Base-by-base conservation (phyloP, 2,888 invertebrate species). In the Crocallis elinguaria region DNA sequence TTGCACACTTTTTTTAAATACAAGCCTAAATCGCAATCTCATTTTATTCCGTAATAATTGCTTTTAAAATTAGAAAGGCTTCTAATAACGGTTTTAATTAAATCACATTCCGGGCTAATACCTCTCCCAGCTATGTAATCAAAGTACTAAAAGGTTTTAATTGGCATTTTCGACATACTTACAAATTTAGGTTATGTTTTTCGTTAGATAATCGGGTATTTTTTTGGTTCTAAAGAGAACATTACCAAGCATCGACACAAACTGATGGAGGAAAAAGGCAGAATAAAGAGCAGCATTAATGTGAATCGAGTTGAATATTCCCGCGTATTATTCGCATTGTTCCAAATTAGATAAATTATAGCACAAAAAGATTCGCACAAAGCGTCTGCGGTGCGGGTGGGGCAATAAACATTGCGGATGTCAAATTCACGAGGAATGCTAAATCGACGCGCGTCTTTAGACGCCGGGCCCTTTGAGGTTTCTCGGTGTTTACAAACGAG, bases 321-420 rank as follows among this genome's bases (percentile, higher is more conserved):
- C 66, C 69, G 64, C 73, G 66, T 62, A 73, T 75, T 79, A 83
- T 80, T 77, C 73, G 71, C 82, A 82, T 86, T 86, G 84, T 86
- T 80, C 82, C 77, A 80, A 86, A 86, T 86, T 83, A 84, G 82
- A 86, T 86, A 86, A 86, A 86, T 87, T 87, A 84, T 79, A 76
- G 79, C 79, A 80, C 80, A 81, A 82, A 86, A 84, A 84, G 78
- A 77, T 76, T 76, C 72, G 61, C 71, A 82, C 81, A 84, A 86
- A 82, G 74, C 79, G 72, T 71, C 73, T 75, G 57, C 66, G 71
- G 71, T 74, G 73, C 72, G 75, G 78, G 73, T 70, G 52, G 73
- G 79, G 75, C 77, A 83, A 87, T 86, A 87, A 84, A 86, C 84
- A 84, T 82, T 75, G 77, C 64, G 78, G 73, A 82, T 78, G 86